These are phyloP conservation scores for Xiphorhynchus elegans DNA, from an alignment of 2,113 vertebrate species.

Conservation along the genomic window DNA sequence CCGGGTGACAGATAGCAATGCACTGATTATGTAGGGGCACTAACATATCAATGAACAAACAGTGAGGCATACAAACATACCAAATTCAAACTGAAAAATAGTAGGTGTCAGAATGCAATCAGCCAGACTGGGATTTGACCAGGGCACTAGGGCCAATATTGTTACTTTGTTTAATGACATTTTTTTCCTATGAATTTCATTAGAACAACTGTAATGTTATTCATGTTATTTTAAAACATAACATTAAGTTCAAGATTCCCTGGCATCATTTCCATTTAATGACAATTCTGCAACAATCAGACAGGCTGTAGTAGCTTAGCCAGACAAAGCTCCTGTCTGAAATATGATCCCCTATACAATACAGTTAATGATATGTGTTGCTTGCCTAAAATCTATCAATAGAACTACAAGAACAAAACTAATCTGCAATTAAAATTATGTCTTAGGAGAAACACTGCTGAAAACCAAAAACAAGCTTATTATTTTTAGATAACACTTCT, in stretches of 20 bases:
- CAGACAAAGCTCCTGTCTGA: slow-evolving; percentile 28
- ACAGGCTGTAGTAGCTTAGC: neutral
- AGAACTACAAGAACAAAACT: neutral
- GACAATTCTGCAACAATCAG: neutral
- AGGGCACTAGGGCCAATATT: neutral
- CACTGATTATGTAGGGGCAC: neutral
- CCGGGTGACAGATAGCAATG: neutral
- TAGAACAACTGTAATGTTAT: slow-evolving; percentile 8
- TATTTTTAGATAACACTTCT: neutral
- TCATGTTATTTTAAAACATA: neutral
- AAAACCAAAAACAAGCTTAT: neutral
- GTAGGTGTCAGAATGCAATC: neutral
- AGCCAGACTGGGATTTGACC: neutral
- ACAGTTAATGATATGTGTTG: slow-evolving; percentile 16
- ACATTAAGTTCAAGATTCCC: neutral
- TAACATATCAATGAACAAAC: neutral
- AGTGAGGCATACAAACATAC: neutral
- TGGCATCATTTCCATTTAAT: slow-evolving; percentile 7
- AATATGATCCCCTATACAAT: neutral
- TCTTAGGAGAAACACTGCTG: neutral
- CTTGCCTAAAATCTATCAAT: slow-evolving; percentile 17
- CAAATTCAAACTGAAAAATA: neutral
- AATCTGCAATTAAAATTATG: slow-evolving; percentile 51
- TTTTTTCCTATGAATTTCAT: neutral
- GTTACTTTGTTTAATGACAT: neutral